phyloP scores from a whole-genome alignment of 2,113 vertebrate genomes.

The Scolopax mira region DNA sequence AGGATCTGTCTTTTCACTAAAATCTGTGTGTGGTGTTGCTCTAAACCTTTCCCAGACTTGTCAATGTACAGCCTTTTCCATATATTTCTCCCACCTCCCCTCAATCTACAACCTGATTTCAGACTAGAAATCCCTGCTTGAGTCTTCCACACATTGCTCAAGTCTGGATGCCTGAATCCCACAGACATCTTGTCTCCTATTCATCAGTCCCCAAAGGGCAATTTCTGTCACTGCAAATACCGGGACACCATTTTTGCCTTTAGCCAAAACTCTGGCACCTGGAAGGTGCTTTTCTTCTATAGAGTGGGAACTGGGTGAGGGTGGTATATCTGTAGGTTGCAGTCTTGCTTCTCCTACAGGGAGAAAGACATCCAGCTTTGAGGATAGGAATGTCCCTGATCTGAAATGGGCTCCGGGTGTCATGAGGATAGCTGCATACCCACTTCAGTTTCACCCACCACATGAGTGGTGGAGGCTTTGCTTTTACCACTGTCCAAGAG shows the following conservation, averaged over 20 bases:
- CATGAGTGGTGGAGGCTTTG: neutral
- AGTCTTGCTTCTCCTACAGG: neutral
- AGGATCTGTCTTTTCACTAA: neutral
- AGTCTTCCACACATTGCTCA: neutral
- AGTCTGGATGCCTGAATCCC: neutral
- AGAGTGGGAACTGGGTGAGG: neutral
- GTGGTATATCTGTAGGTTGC: neutral
- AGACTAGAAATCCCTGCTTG: neutral
- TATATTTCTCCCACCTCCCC: accelerated
- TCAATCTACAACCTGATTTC: neutral
- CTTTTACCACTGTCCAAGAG: neutral
- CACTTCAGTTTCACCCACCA: neutral
- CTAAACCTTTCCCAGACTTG: neutral
- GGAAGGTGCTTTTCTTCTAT: neutral
- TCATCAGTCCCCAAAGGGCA: neutral
- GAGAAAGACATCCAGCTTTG: neutral
- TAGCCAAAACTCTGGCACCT: neutral
- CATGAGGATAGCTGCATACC: neutral
- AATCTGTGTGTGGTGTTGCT: neutral
- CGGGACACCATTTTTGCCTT: neutral
- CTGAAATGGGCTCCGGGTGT: neutral
- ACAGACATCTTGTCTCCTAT: neutral
- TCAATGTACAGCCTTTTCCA: neutral
- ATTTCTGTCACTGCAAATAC: neutral
- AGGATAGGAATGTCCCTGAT: neutral